These are phyloP conservation scores for Miniopterus natalensis DNA, from an alignment of 2,113 vertebrate species.

Conservation along the genomic window DNA sequence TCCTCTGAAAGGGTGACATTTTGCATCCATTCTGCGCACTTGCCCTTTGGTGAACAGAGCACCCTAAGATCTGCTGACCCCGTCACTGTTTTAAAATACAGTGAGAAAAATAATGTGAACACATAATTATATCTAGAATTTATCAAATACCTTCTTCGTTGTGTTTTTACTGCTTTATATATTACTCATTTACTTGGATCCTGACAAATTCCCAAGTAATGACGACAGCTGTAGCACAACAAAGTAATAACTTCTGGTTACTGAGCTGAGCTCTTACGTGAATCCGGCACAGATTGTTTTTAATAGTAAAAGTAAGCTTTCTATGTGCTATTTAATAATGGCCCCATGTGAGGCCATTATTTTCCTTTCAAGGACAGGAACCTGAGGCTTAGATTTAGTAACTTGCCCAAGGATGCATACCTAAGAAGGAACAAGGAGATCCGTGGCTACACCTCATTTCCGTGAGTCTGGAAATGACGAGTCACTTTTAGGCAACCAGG, in stretches of 20 bases:
- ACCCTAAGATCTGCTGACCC: background rate
- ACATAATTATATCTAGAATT: background rate
- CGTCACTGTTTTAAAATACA: background rate
- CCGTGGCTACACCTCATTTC: background rate
- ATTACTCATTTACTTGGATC: background rate
- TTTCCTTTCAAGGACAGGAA: background rate
- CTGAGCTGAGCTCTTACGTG: background rate
- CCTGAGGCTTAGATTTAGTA: background rate
- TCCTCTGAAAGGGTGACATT: background rate
- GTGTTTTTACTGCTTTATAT: background rate
- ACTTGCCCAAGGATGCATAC: background rate
- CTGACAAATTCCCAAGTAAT: background rate
- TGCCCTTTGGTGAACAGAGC: background rate
- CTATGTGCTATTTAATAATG: background rate
- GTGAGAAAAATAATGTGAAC: background rate
- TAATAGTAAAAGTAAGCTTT: constrained; percentile 20
- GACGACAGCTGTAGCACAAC: background rate
- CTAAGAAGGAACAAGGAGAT: background rate
- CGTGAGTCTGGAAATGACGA: background rate
- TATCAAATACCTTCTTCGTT: background rate
- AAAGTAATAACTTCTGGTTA: background rate
- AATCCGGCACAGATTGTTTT: background rate
- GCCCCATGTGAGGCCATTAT: background rate
- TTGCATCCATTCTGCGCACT: background rate
- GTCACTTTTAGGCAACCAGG: constrained; percentile 1